These are phyloP conservation scores for Leiothrix lutea DNA, from an alignment of 2,113 vertebrate species.

Conservation along the genomic window DNA sequence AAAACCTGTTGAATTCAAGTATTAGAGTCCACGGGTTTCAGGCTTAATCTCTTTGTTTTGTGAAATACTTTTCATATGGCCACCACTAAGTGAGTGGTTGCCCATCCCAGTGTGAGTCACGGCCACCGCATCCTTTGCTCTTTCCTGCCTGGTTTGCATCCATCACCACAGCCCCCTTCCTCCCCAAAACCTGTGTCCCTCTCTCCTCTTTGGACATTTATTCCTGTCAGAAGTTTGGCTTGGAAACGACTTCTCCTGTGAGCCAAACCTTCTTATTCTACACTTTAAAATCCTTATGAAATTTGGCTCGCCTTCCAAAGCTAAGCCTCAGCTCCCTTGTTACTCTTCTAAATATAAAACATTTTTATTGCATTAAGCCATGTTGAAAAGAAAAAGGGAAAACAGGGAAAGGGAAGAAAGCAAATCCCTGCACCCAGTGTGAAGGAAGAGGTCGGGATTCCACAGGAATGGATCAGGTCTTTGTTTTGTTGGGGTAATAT, in stretches of 20 bases:
- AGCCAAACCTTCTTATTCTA: slow-evolving; percentile 59
- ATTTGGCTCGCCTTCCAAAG: slow-evolving; percentile 44
- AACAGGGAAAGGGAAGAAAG: background rate
- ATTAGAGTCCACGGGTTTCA: background rate
- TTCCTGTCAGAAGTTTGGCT: slow-evolving; percentile 41
- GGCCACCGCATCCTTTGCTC: background rate
- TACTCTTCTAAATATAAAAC: slow-evolving; percentile 65
- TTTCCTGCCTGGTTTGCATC: slow-evolving; percentile 12
- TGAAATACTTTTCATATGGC: background rate
- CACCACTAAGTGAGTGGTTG: background rate
- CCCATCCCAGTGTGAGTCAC: background rate
- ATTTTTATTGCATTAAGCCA: slow-evolving; percentile 60
- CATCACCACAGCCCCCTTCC: background rate
- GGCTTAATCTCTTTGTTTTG: background rate
- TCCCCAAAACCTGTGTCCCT: background rate
- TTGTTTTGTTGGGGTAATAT: background rate
- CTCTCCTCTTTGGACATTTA: background rate
- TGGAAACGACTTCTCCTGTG: background rate
- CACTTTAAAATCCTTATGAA: slow-evolving; percentile 56
- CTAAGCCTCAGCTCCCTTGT: slow-evolving; percentile 64
- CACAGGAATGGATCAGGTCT: background rate
- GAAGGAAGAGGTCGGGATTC: background rate
- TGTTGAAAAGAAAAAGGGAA: slow-evolving; percentile 14
- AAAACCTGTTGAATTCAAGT: background rate
- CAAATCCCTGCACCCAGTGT: background rate